Evolutionary conservation across 2,888 invertebrate species (phyloP).

Genomic region (Calameuta filiformis): DNA sequence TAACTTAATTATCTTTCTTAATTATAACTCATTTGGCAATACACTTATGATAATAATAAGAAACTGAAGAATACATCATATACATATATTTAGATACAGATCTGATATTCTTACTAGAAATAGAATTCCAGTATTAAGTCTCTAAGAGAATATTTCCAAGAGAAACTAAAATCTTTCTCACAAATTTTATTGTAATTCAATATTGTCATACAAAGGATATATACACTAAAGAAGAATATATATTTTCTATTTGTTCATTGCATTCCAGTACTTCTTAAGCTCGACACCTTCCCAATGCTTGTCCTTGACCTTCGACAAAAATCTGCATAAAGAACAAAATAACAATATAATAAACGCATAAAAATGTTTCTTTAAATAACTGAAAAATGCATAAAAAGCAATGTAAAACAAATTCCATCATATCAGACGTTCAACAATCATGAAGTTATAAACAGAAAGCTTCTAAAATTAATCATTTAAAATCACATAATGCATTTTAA

Average conservation of each 20-base stretch:
- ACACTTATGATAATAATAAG: neutral
- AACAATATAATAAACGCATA: neutral
- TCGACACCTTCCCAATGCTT: slow-evolving; percentile 77
- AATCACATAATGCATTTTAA: neutral
- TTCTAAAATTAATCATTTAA: neutral
- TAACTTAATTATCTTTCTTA: neutral
- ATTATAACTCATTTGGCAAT: neutral
- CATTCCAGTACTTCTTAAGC: slow-evolving; percentile 67
- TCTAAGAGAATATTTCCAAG: neutral
- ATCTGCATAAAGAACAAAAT: slow-evolving; percentile 56
- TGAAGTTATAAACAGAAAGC: neutral
- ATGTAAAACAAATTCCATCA: neutral
- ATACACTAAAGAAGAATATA: slow-evolving; percentile 6
- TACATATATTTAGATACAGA: neutral
- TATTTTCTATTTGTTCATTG: slow-evolving; percentile 37
- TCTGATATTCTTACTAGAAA: neutral
- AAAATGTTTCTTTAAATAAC: neutral
- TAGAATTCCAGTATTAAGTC: neutral
- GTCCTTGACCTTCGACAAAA: slow-evolving; percentile 65
- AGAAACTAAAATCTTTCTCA: neutral
- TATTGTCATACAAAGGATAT: neutral
- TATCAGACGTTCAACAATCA: no score
- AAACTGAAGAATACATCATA: neutral
- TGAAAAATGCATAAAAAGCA: neutral
- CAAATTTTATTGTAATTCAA: neutral